Evolutionary conservation across 2,113 vertebrate genomes (phyloP).

Genomic region (Etheostoma spectabile): DNA sequence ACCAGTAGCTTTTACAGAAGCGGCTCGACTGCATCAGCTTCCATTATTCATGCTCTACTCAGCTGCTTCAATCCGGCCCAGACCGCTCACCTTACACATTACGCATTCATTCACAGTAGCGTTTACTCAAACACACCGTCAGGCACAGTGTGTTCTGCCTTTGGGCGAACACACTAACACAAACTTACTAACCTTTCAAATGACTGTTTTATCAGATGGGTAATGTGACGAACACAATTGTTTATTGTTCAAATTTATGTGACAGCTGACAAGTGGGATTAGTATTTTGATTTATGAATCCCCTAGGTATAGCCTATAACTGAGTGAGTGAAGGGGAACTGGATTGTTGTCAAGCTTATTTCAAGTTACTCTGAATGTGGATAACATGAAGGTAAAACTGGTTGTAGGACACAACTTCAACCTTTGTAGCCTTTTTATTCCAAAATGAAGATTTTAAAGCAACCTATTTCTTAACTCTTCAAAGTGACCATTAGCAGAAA

Average conservation of each 20-base stretch:
- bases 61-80: constrained; percentile 59
- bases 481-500: background rate
- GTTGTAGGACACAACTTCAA: background rate
- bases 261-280: constrained; percentile 10
- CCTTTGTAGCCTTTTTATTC: background rate
- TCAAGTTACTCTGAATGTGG: constrained; percentile 6
- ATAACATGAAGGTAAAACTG: background rate
- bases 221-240: constrained; percentile 10
- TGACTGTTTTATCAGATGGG: constrained; percentile 15
- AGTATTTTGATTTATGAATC: constrained; percentile 48
- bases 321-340: constrained; percentile 24
- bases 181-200: constrained; percentile 6
- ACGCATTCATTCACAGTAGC: constrained; percentile 61
- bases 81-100: constrained; percentile 67
- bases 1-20: constrained; percentile 17
- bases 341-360: constrained; percentile 17
- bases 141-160: constrained; percentile 19
- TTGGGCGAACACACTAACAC: background rate
- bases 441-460: background rate
- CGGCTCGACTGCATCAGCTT: constrained; percentile 49
- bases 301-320: constrained; percentile 12
- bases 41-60: constrained; percentile 71
- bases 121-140: constrained; percentile 28
- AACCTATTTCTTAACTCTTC: background rate
- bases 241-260: constrained; percentile 25